phyloP scores from a whole-genome alignment of 2,797 vertebrate genomes.

The Hozukius guyotensis region DNA sequence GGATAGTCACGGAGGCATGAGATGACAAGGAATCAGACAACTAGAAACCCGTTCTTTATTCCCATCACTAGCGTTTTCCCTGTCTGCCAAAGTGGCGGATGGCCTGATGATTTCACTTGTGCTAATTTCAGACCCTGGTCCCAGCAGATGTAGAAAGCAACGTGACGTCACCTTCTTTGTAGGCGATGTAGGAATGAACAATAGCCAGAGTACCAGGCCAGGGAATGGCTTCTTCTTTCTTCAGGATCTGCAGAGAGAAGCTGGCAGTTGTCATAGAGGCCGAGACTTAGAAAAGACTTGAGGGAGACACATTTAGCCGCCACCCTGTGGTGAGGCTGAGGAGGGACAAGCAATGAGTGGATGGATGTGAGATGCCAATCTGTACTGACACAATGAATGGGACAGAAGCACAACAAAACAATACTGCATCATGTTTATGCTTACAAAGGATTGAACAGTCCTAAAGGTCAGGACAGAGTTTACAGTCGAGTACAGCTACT shows the following conservation, averaged over 20 bases:
- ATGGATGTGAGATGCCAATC: constrained; percentile 81
- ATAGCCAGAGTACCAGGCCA: constrained; percentile 99
- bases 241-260: constrained; percentile 90
- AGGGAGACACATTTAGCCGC: constrained; percentile 12
- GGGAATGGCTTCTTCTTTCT: constrained; percentile 98
- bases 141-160: fast-evolving
- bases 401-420: constrained; percentile 79
- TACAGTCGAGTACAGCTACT: constrained; percentile 42
- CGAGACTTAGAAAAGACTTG: constrained; percentile 15
- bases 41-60: too few relatives aligned
- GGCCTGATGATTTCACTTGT: too few relatives aligned
- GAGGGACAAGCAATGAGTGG: constrained; percentile 73
- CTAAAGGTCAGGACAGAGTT: constrained; percentile 57
- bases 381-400: constrained; percentile 81
- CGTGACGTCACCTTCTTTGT: constrained; percentile 93
- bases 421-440: constrained; percentile 77
- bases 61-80: too few relatives aligned
- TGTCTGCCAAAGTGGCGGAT: too few relatives aligned
- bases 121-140: background rate
- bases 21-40: too few relatives aligned
- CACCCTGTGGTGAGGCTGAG: constrained; percentile 63
- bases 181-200: constrained; percentile 99
- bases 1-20: too few relatives aligned
- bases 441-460: constrained; percentile 86
- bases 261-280: constrained; percentile 62